Evolutionary conservation across 2,888 invertebrate species (phyloP).

Genomic region (Stenotaenia linearis): DNA sequence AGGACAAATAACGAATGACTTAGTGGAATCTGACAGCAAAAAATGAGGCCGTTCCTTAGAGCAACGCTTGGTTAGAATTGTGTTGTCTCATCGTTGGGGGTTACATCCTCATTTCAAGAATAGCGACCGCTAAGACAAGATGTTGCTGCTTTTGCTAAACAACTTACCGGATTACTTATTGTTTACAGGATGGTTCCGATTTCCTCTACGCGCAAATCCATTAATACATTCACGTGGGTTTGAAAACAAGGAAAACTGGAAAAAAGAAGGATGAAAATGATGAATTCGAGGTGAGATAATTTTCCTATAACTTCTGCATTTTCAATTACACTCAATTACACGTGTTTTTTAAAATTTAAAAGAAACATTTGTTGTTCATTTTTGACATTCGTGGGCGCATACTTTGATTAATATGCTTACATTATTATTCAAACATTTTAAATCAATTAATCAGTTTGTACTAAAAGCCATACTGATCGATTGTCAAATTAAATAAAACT

Average conservation of each 20-base stretch:
- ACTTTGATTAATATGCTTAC: too few species aligned
- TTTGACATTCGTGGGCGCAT: too few species aligned
- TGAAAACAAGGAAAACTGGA: background rate
- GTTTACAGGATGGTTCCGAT: background rate
- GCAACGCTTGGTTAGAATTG: conserved; percentile 28
- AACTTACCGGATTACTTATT: conserved; percentile 12
- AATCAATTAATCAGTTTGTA: background rate
- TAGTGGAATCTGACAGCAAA: conserved; percentile 33
- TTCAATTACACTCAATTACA: too few species aligned
- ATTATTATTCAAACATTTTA: too few species aligned
- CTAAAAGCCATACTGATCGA: too few species aligned
- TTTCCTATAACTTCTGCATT: background rate
- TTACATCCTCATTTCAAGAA: conserved; percentile 31
- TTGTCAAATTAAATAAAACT: too few species aligned
- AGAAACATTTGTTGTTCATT: background rate
- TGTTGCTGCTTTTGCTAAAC: conserved; percentile 3
- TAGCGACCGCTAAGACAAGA: conserved; percentile 24
- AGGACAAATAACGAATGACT: conserved; percentile 33
- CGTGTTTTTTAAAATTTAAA: too few species aligned
- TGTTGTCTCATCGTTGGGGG: conserved; percentile 32
- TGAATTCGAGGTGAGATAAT: background rate
- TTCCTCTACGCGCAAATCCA: background rate
- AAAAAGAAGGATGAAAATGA: background rate
- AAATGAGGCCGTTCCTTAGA: conserved; percentile 32
- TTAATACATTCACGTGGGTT: background rate